Percentiles rank a stretch among this genome's conserved stretches.
These are phyloP conservation scores for Semaprochilodus insignis DNA, from an alignment of 2,797 vertebrate genomes.

Conservation along the genomic window DNA sequence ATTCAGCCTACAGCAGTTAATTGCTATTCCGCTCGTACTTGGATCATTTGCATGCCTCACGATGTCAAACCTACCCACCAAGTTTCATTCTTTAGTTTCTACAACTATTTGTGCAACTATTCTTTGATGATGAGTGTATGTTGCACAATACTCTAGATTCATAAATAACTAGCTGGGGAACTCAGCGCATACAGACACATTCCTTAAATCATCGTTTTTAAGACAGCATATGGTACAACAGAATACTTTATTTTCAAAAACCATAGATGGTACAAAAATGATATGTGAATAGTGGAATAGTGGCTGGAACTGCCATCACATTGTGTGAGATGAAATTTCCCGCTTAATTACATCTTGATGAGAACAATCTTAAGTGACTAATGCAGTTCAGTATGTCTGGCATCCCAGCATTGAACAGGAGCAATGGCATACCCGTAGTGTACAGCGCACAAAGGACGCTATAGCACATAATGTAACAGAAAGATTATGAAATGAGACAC, in stretches of 20 bases:
- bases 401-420: neutral
- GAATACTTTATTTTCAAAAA: slow-evolving; percentile 35
- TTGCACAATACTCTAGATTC: no score
- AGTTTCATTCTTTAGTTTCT: no score
- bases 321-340: neutral
- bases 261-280: slow-evolving; percentile 15
- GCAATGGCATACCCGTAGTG: neutral
- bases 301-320: neutral
- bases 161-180: no score
- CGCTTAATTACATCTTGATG: neutral
- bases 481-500: slow-evolving; percentile 14
- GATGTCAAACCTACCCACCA: no score
- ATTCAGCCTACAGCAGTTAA: no score
- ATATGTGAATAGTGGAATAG: slow-evolving; percentile 8
- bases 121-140: no score
- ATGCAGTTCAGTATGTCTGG: neutral
- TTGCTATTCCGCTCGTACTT: no score
- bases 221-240: neutral
- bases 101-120: no score
- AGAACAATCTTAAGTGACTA: slow-evolving; percentile 1
- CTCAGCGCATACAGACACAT: neutral
- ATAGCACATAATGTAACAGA: slow-evolving; percentile 10
- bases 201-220: neutral
- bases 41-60: no score
- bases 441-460: neutral